These are phyloP conservation scores for Cotesia glomerata DNA, from an alignment of 1,140 invertebrate genomes.

Conservation along the genomic window DNA sequence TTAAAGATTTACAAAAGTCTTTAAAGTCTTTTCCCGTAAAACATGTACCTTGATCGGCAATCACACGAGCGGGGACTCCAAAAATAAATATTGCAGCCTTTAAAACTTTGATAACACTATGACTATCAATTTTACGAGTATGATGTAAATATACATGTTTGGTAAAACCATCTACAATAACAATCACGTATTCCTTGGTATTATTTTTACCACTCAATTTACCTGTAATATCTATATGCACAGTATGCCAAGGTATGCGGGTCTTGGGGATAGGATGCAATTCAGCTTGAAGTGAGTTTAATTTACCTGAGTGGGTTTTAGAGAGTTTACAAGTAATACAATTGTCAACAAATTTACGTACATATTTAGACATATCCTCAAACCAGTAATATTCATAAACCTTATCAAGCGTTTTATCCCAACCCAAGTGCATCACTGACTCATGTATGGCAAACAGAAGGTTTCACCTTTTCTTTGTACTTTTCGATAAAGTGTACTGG, in stretches of 20 bases:
- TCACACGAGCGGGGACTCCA: conserved; percentile 38
- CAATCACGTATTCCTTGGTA: conserved; percentile 40
- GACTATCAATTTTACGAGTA: conserved; percentile 6
- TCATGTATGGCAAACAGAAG: conserved; percentile 43
- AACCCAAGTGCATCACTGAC: too few relatives aligned
- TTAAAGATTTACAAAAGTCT: conserved; percentile 39
- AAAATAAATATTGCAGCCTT: conserved; percentile 37
- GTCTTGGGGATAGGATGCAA: conserved; percentile 38
- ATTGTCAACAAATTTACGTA: conserved; percentile 38
- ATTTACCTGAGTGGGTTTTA: conserved; percentile 36
- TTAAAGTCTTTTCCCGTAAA: conserved; percentile 45
- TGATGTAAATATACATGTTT: conserved; percentile 23
- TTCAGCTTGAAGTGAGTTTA: conserved; percentile 4
- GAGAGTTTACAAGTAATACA: conserved; percentile 38
- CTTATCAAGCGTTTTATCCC: too few relatives aligned
- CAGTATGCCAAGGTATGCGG: conserved; percentile 9
- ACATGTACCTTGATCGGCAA: conserved; percentile 47
- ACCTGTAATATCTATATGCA: conserved; percentile 35
- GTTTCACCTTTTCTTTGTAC: conserved; percentile 34
- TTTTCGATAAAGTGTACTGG: conserved; percentile 39
- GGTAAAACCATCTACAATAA: conserved; percentile 50
- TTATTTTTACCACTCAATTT: conserved; percentile 34
- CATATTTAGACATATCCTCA: conserved; percentile 36
- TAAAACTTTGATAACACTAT: conserved; percentile 3
- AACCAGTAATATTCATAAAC: conserved; percentile 45